Conservation (phyloP, 2,113 vertebrate species). For the Dolichallabes microphthalmus region DNA sequence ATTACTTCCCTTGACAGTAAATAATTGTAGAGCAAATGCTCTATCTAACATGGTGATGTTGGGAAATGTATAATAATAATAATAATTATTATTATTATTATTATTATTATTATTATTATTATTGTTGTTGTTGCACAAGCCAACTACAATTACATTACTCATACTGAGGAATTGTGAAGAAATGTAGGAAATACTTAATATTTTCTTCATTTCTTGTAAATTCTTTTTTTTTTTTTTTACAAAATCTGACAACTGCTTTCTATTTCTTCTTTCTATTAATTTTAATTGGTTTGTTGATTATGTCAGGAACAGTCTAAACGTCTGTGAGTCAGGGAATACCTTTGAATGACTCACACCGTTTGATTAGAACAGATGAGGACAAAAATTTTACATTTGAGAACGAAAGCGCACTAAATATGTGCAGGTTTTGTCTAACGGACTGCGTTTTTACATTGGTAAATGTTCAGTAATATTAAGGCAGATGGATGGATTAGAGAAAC, state of each 20-base stretch:
- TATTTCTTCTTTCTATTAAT: not conserved
- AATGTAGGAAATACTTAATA: too few species aligned
- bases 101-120: too few species aligned
- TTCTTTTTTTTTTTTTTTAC: not conserved
- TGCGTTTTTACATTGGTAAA: not conserved
- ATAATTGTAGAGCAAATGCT: not conserved
- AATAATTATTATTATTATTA: too few species aligned
- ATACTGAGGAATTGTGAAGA: not conserved
- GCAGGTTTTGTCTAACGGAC: not conserved
- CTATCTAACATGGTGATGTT: not conserved
- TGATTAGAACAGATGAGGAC: not conserved
- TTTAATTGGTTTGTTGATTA: not conserved
- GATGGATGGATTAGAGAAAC: not conserved
- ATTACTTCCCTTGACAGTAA: not conserved
- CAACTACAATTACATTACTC: not conserved
- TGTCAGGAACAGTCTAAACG: not conserved
- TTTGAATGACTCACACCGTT: conserved; percentile 7
- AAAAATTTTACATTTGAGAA: not conserved
- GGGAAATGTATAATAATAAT: not conserved
- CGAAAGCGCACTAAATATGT: not conserved
- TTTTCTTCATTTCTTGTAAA: not conserved
- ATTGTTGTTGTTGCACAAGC: too few species aligned
- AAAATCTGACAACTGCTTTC: not conserved
- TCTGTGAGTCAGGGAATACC: conserved; percentile 19
- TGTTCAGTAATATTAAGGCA: not conserved